Percentiles rank a stretch among this genome's conserved stretches.
Conservation (phyloP, 2,888 invertebrate species). For the Polydrusus pterygomalis region DNA sequence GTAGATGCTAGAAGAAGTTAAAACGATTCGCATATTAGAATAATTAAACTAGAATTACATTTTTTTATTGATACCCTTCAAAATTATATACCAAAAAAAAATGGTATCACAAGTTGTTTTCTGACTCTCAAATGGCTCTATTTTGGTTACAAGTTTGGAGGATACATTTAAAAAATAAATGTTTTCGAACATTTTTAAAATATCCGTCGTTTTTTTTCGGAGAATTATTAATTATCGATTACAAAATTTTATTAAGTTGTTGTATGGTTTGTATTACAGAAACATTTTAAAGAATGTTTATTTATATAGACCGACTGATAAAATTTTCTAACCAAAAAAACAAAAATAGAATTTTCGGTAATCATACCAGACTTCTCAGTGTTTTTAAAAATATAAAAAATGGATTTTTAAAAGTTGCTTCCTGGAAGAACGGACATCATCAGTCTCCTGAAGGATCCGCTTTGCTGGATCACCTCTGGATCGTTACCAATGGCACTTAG, state of each 20-base stretch:
- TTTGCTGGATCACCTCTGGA: constrained; percentile 91
- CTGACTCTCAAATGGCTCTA: constrained; percentile 65
- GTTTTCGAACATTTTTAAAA: constrained; percentile 67
- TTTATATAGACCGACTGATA: neutral
- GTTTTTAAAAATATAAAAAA: constrained; percentile 50
- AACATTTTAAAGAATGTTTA: neutral
- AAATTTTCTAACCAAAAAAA: constrained; percentile 23
- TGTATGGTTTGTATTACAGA: no score
- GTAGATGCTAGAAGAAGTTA: constrained; percentile 4
- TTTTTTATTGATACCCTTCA: constrained; percentile 63
- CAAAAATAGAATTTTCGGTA: constrained; percentile 28
- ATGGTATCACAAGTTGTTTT: constrained; percentile 45
- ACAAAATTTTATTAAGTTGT: constrained; percentile 47
- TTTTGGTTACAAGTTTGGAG: constrained; percentile 60
- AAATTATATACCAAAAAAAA: constrained; percentile 60
- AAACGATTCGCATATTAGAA: neutral
- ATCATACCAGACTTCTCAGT: constrained; percentile 55
- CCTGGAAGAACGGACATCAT: constrained; percentile 93
- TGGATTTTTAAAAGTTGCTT: constrained; percentile 72
- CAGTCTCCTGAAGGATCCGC: constrained; percentile 92
- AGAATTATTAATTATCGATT: constrained; percentile 3
- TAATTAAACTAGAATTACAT: constrained; percentile 38
- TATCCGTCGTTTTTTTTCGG: constrained; percentile 62
- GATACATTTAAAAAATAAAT: constrained; percentile 58
- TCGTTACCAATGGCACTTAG: constrained; percentile 80